Evolutionary conservation across 2,797 vertebrate species (phyloP), one percentile per base, ranked within the genome.

Genomic region (Phoebastria nigripes): DNA sequence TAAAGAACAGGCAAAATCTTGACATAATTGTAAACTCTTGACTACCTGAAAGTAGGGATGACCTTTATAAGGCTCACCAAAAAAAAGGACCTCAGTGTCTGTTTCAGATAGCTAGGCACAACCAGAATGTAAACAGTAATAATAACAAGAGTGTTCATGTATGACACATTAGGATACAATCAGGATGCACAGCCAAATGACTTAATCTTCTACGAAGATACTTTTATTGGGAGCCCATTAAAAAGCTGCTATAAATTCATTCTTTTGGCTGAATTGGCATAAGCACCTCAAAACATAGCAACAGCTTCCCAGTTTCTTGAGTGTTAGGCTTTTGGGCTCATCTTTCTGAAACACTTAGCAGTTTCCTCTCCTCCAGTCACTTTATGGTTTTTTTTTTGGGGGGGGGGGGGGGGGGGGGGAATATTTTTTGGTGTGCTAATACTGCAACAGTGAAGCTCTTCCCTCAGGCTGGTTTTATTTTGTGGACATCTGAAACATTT

Each of bases 401-500:
- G 15, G 4, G 0, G 0, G 8, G 8, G 9, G 35, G 9, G 2
- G 7, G 4, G 5, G 9, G n/a, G 35, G 5, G 9, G n/a, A 19
- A 7, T 49, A 20, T 20, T 86, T 82, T 90, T 77, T 62, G 25
- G 55, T 80, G 37, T 63, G 39, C 25, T 85, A 69, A 33, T 56
- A 63, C 47, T 55, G 35, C 39, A 74, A 56, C 6, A 31, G 63
- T 39, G 39, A 90, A 85, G 58, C 22, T 86, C 58, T 88, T 81
- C 69, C 87, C 84, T 90, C 21, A n/a, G 89, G 79, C 69, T 90
- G 25, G 10, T 90, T 92, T 88, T 88, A 86, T 91, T 93, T 90
- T 78, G 33, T 62, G 89, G 79, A 44, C 58, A 85, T 91, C 42
- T 66, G 93, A 94, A 96, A 86, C 87, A 83, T 90, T 96, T 96